phyloP scores from a whole-genome alignment of 92 coral and sea anemone species.

The Porites evermanni region DNA sequence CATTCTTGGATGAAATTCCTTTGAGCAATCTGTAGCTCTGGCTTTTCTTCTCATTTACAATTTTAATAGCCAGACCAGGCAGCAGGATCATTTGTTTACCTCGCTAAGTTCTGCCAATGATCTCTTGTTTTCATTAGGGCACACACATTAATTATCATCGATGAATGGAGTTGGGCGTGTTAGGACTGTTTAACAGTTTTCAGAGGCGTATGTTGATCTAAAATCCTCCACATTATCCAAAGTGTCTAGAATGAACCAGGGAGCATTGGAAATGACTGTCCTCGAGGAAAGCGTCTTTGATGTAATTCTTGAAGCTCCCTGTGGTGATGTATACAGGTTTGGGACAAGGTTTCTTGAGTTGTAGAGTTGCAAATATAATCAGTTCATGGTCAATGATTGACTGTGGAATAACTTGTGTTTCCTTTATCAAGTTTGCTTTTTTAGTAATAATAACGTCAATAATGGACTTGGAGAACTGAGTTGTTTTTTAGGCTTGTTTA shows the following conservation, averaged over 20 bases:
- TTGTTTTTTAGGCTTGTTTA: too few relatives aligned
- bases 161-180: conserved; percentile 18
- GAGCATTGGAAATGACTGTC: too few relatives aligned
- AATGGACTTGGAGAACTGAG: too few relatives aligned
- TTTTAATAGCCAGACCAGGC: conserved; percentile 53
- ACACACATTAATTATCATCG: conserved; percentile 11
- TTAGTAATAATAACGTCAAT: too few relatives aligned
- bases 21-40: conserved; percentile 48
- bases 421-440: too few relatives aligned
- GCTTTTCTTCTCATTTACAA: conserved; percentile 57
- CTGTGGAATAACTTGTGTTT: too few relatives aligned
- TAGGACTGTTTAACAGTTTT: conserved; percentile 13
- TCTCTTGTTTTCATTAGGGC: conserved; percentile 37
- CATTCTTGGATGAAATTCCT: conserved; percentile 39
- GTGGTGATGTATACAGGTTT: neutral
- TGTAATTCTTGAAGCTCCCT: conserved; percentile 11
- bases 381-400: too few relatives aligned
- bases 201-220: conserved; percentile 55
- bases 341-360: neutral
- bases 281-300: conserved; percentile 8
- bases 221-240: neutral
- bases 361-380: too few relatives aligned
- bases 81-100: conserved; percentile 46
- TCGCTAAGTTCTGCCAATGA: conserved; percentile 49
- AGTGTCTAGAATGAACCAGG: too few relatives aligned